These are phyloP conservation scores for Martes flavigula DNA, from an alignment of 2,797 vertebrate species.

Conservation along the genomic window DNA sequence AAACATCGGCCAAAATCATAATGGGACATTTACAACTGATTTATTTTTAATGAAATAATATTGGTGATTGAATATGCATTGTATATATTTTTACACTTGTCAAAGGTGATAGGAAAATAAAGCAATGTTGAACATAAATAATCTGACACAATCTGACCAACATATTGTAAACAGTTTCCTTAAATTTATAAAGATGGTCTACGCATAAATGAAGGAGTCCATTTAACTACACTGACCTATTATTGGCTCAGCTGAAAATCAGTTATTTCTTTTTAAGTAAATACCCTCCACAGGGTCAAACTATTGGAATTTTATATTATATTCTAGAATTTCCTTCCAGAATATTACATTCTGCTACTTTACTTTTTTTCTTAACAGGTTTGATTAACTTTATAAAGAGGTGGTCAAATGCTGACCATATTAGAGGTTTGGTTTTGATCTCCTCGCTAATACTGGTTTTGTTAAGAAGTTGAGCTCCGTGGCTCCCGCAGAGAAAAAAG, in stretches of 20 bases:
- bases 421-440: slow-evolving; percentile 61
- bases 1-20: not conserved
- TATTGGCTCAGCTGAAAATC: not conserved
- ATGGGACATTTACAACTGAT: not conserved
- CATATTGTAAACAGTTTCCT: not conserved
- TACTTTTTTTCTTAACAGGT: slow-evolving; percentile 48
- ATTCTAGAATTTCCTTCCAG: not conserved
- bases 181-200: not conserved
- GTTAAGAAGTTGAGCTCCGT: slow-evolving; percentile 47
- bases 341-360: slow-evolving; percentile 54
- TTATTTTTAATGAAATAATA: not conserved
- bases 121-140: not conserved
- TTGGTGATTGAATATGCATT: not conserved
- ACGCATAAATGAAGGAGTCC: not conserved
- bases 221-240: not conserved
- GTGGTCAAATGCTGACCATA: slow-evolving; percentile 49
- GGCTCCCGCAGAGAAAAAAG: slow-evolving; percentile 67
- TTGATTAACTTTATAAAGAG: slow-evolving; percentile 64
- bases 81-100: not conserved
- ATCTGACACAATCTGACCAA: not conserved
- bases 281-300: not conserved
- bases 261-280: not conserved
- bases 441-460: slow-evolving; percentile 70
- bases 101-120: not conserved
- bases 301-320: not conserved